A percentile compares a stretch with the other conserved stretches of the same genome.
Evolutionary conservation across 1,140 invertebrate genomes (phyloP).

Genomic region (Wiebesia pumilae): DNA sequence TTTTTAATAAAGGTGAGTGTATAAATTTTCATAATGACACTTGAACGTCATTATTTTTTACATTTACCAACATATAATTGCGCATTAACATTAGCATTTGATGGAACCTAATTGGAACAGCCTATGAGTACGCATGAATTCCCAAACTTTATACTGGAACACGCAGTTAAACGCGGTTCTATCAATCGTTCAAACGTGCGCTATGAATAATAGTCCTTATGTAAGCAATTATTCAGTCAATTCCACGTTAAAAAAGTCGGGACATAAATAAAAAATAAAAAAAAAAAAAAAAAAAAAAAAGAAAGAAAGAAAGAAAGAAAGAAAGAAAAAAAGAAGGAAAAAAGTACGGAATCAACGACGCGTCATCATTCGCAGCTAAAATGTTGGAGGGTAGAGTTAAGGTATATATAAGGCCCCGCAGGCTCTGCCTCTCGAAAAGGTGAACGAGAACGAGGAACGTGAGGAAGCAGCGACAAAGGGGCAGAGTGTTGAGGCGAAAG

Average conservation of each 20-base stretch:
- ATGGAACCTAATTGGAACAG: conserved; percentile 20
- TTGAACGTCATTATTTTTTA: conserved; percentile 10
- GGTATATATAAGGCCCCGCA: not conserved
- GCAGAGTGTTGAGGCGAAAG: too few species aligned
- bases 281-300: not conserved
- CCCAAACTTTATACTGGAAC: not conserved
- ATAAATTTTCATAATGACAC: conserved; percentile 46
- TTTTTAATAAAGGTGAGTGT: conserved; percentile 33
- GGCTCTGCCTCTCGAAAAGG: conserved; percentile 2
- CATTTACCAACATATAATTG: not conserved
- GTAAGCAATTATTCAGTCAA: conserved; percentile 36
- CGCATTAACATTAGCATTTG: not conserved
- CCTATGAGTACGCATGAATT: not conserved
- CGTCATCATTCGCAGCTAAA: not conserved
- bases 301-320: conserved; percentile 25
- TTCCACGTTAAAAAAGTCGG: not conserved
- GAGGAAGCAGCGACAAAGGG: not conserved
- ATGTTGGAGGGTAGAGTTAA: not conserved
- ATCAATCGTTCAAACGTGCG: not conserved
- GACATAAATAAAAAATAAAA: too few species aligned
- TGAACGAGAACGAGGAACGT: not conserved
- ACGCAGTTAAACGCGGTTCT: not conserved
- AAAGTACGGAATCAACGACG: not conserved
- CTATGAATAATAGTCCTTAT: conserved; percentile 38
- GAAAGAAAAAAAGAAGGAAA: not conserved